Evolutionary conservation across 2,113 vertebrate genomes (phyloP), one percentile per base, ranked within the genome.

Genomic region (Anarrhichthys ocellatus): DNA sequence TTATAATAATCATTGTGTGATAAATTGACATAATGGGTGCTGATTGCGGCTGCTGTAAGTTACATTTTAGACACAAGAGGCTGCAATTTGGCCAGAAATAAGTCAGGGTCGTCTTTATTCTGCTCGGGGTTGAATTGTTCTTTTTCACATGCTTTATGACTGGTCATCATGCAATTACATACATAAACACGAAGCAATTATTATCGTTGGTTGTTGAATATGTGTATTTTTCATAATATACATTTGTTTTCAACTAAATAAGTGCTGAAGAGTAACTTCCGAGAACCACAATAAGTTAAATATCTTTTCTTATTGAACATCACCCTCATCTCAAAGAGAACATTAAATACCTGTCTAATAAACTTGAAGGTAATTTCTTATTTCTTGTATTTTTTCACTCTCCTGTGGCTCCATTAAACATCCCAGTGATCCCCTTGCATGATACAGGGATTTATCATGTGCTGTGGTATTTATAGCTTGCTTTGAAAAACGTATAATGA

Each of bases 61-160:
- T 20, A 2, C 6, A 58, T 36, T 15, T 76, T 65, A 46, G 52
- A 89, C 93, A 92, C 90, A 73, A 94, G 93, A 87, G 90, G 91
- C 4, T 74, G 80, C 91, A 80, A 63, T 90, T 88, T 73, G 29
- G 78, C 76, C 61, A 87, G 24, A 87, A 85, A 92, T 87, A 70
- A 76, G 14, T 5, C 9, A 74, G 8, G 24, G 9, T 1, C 15
- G 0, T 44, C 27, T 61, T 17, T 17, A 7, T 11, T 22, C 64
- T 62, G 22, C 59, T 59, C 2, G 7, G 36, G 24, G n/a, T 36
- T 24, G 38, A 71, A 24, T 38, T 44, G 2, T 10, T 64, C 1
- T 36, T 50, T 46, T 64, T 78, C 40, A 9, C 14, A 42, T 42
- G 2, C 13, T 81, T 7, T 1, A 61, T 54, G 1, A 42, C 52